These are phyloP conservation scores for Chaetophractus vellerosus DNA, from an alignment of 2,797 vertebrate species.

Conservation along the genomic window DNA sequence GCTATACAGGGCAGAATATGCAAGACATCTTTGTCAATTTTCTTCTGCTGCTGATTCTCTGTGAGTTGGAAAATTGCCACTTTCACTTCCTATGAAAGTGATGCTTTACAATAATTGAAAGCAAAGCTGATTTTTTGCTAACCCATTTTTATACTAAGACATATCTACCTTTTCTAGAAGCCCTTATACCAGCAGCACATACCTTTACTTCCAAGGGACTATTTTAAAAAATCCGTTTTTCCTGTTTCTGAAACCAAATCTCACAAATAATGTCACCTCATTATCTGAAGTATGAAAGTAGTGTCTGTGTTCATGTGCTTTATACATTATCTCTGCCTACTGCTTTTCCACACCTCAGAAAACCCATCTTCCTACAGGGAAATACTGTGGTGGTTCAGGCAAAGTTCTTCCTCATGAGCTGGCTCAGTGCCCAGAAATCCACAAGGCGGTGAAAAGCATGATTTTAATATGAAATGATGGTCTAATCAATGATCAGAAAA, in stretches of 20 bases:
- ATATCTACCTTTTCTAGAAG: not conserved
- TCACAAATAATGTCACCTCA: no score
- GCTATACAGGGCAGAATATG: not conserved
- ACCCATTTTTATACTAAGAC: not conserved
- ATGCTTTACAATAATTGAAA: not conserved
- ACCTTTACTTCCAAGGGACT: not conserved
- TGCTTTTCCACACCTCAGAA: not conserved
- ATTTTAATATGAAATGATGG: constrained; percentile 30
- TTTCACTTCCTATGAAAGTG: not conserved
- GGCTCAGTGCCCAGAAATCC: not conserved
- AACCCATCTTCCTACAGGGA: not conserved
- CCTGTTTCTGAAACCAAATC: not conserved
- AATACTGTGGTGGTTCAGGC: not conserved
- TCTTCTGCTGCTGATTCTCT: not conserved
- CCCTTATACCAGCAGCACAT: not conserved
- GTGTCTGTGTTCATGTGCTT: not conserved
- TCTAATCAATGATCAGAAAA: not conserved
- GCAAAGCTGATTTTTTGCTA: not conserved
- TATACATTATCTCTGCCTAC: not conserved
- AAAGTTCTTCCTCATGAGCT: not conserved
- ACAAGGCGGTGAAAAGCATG: not conserved
- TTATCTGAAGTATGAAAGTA: not conserved
- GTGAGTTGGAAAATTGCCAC: not conserved
- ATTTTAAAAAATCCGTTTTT: not conserved
- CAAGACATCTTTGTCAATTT: not conserved